Base-by-base conservation (phyloP, 2,888 invertebrate species). In the Sipha maydis region DNA sequence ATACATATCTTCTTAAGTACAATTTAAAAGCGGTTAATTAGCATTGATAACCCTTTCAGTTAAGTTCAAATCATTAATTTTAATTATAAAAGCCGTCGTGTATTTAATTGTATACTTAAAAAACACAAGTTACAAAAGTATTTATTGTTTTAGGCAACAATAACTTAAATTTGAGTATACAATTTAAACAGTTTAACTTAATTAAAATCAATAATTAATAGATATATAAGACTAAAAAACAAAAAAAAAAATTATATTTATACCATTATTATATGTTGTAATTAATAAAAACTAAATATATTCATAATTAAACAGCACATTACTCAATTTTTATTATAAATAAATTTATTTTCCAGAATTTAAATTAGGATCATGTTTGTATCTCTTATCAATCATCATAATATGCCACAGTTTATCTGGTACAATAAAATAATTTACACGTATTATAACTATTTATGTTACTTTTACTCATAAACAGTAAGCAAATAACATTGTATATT, bases 61-160 rank as follows among this genome's bases (percentile, higher is more conserved):
- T n/a, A 85, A 80, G 80, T 82, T 88, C 82, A 88, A 54, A 31
- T 56, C 56, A 80, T 86, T 86, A 80, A 73, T 86, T 86, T 80
- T 80, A 86, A 80, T 73, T 86, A 75, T 41, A 88, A 9, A 75
- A 80, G 86, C 86, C 80, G 82, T 61, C 71, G 3, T 41, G 14
- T 61, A n/a, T 82, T 88, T 9, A 19, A 48, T 75, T 48, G 28
- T 48, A 28, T 56, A 83, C 71, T 34, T 80, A 71, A 21, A 76
- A 77, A 54, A 41, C 3, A 31, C 48, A 25, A 28, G 28, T 83
- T 56, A 73, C 4, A 25, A 25, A 69, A 82, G 69, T 69, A 82
- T 31, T 4, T 31, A 69, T 71, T 54, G n/a, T 76, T 28, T 61
- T 48, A 76, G 31, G 41, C 25, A 77, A 85, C 17, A 5, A 85